A percentile compares a stretch with the other conserved stretches of the same genome.
phyloP scores from a whole-genome alignment of 1,140 invertebrate species.

The Drepana arcuata region DNA sequence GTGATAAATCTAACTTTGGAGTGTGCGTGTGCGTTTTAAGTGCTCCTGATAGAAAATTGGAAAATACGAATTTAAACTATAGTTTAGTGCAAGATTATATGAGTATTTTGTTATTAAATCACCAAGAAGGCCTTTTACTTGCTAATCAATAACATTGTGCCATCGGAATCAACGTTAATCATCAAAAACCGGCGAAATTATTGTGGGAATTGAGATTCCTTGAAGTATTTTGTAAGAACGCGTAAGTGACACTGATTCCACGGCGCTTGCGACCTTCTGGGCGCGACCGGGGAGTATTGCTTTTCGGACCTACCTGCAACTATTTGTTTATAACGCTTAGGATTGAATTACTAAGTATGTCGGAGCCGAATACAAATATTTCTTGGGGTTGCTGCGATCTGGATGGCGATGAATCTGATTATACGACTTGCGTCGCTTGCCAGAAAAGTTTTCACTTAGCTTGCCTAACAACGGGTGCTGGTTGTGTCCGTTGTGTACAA shows the following conservation, averaged over 20 bases:
- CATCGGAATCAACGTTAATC: no score
- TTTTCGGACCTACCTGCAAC: neutral
- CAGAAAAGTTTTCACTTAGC: neutral
- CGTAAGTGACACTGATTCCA: constrained; percentile 4
- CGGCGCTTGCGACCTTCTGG: constrained; percentile 8
- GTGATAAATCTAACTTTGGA: no score
- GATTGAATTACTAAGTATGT: neutral
- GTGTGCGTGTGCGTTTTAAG: no score
- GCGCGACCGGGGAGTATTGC: neutral
- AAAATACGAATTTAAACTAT: no score
- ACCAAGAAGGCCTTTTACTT: no score
- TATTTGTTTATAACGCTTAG: neutral
- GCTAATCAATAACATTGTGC: no score
- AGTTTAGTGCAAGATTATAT: no score
- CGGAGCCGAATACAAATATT: neutral
- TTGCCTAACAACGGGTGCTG: neutral
- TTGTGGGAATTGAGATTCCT: no score
- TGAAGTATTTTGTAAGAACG: no score
- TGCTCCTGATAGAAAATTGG: no score
- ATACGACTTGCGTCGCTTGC: neutral
- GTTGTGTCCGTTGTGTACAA: neutral
- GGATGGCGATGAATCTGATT: neutral
- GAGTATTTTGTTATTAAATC: no score
- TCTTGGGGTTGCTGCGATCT: neutral
- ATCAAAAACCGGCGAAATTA: no score